Evolutionary conservation across 2,797 vertebrate genomes (phyloP), one percentile per base, ranked within the genome.

Genomic region (Myotis daubentonii): DNA sequence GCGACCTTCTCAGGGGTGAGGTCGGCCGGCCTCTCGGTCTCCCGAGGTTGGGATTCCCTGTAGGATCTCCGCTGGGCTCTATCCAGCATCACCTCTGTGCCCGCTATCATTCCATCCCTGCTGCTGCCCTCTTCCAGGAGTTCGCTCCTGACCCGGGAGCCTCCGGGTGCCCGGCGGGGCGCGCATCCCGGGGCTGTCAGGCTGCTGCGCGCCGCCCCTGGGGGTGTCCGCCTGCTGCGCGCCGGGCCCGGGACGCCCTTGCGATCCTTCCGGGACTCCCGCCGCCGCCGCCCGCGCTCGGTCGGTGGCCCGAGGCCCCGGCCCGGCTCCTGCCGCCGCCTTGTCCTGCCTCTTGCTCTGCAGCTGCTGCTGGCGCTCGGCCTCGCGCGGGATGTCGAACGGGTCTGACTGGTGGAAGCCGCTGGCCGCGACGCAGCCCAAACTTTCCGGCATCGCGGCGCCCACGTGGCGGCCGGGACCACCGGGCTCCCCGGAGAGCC

Each of bases 391-490:
- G 83, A 99, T 78, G 97, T 99, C 99, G 92, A 99, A 99, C 25
- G 99, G 99, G 97, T 99, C 99, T 0, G 98, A 98, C 6, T 98
- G 97, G 87, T 98, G 98, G 98, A 99, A 99, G 97, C 99, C 98
- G 98, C 99, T 99, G 86, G 97, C 98, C 74, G 99, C 98, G 0
- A 95, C 97, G 95, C 99, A 99, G 1, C 99, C 99, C 91, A 98
- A 99, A 70, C 60, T 97, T 74, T 98, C 98, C 87, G 98, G 98
- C 98, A 98, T 97, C 87, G 96, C 95, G 70, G 97, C 95, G 68
- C 96, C 76, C 28, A 96, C 93, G 68, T 41, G 41, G 96, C 89
- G 55, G 97, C 97, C 51, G 96, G 80, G 23, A 96, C 94, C 96
- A 96, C 96, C 0, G 96, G 88, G 9, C 96, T 97, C 83, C 94